phyloP scores from a whole-genome alignment of 2,113 vertebrate genomes.

The Aythya baeri region DNA sequence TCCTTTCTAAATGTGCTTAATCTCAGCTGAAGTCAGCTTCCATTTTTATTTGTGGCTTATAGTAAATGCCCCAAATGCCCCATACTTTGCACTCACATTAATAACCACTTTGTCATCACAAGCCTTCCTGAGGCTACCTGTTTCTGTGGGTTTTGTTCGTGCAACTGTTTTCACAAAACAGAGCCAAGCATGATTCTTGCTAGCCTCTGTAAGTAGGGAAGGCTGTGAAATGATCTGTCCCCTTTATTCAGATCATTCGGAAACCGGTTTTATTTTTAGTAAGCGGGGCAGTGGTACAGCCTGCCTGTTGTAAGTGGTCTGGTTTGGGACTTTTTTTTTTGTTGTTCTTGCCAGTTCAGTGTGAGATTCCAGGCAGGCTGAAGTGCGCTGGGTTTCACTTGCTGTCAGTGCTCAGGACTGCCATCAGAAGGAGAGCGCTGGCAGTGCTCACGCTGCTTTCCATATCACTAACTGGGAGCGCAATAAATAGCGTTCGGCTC shows the following conservation, averaged over 20 bases:
- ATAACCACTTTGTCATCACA: neutral
- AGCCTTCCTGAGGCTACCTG: neutral
- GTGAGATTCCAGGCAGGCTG: neutral
- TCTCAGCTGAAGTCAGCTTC: neutral
- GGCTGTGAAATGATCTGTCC: neutral
- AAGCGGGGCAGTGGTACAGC: neutral
- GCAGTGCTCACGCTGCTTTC: neutral
- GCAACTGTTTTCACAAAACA: neutral
- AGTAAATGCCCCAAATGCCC: slow-evolving; percentile 3
- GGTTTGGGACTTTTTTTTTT: neutral
- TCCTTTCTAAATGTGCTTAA: neutral
- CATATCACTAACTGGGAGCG: neutral
- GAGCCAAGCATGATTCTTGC: neutral
- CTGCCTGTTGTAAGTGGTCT: neutral
- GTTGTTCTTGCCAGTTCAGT: neutral
- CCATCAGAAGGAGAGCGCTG: slow-evolving; percentile 36
- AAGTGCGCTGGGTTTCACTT: neutral
- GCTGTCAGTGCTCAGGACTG: slow-evolving; percentile 38
- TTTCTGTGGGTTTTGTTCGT: neutral
- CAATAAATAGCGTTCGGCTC: neutral
- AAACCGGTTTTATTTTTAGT: neutral
- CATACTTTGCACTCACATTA: neutral
- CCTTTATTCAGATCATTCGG: neutral
- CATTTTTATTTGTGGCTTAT: neutral
- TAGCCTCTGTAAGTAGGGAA: neutral